Evolutionary conservation across 2,888 invertebrate genomes (phyloP).

Genomic region (Tenthredo livida): DNA sequence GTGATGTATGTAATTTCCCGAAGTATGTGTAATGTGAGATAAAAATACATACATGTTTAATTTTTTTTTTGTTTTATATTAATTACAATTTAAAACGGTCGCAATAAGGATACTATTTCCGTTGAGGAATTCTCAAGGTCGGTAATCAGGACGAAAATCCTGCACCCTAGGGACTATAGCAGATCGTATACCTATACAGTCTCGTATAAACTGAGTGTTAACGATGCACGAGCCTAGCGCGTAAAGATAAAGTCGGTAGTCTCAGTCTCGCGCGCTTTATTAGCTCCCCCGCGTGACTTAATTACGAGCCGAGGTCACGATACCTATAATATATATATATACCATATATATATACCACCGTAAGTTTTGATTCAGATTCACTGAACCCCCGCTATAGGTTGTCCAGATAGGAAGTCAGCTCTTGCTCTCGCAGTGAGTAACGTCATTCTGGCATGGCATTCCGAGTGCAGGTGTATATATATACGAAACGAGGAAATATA

Average conservation of each 20-base stretch:
- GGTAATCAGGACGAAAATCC: constrained; percentile 12
- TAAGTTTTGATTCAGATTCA: constrained; percentile 40
- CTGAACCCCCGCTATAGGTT: constrained; percentile 9
- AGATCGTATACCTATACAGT: neutral
- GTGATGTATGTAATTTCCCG: too few species aligned
- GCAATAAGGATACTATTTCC: neutral
- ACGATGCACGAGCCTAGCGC: constrained; percentile 21
- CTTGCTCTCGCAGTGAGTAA: constrained; percentile 1
- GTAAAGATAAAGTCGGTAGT: constrained; percentile 41
- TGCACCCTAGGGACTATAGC: constrained; percentile 2
- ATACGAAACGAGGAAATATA: neutral
- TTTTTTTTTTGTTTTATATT: neutral
- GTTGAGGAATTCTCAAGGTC: constrained; percentile 4
- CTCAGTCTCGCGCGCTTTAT: constrained; percentile 31
- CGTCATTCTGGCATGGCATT: constrained; percentile 15
- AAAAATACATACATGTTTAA: too few species aligned
- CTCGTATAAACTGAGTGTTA: constrained; percentile 22
- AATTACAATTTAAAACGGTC: neutral
- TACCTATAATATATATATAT: neutral
- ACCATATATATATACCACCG: neutral
- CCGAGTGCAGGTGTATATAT: neutral
- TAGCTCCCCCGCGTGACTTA: constrained; percentile 40
- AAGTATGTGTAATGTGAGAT: too few species aligned
- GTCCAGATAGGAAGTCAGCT: neutral
- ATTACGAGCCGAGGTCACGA: constrained; percentile 48